Base-by-base conservation (phyloP, 2,113 vertebrate species). In the Coturnix japonica region DNA sequence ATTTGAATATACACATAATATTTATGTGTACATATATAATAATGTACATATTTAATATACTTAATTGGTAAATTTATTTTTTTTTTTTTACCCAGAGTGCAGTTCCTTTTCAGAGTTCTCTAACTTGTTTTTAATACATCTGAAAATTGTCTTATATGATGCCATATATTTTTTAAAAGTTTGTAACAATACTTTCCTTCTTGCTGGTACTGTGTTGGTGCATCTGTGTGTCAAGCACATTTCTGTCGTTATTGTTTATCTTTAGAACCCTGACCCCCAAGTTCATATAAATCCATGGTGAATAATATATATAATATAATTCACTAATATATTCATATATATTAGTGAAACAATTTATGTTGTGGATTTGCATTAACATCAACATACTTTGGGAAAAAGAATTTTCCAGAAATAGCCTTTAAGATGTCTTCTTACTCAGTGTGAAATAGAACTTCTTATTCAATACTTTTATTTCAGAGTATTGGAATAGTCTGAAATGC, bases 221-320 rank as follows among this genome's bases (percentile, higher is more conserved):
- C 69, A 91, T 83, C 66, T 90, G 71, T 67, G 49, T 30, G 43
- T 70, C 57, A 90, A 51, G 66, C 25, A 74, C 22, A 37, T 74
- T 92, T 57, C 56, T 90, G 59, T 77, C 77, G 81, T 89, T 69
- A 19, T 9, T 43, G 8, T 60, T 95, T 93, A 78, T 87, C 95
- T 96, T 95, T 90, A 92, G 79, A 73, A 89, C 4, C 35, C 26
- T 43, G 33, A 66, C 91, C 44, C 85, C 86, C 21, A 35, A 28
- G 92, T 53, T 83, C 13, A 69, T 90, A 79, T 70, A 67, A 90
- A 85, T 69, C 39, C 23, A 28, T 76, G 51, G 76, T 30, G 75
- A 31, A 69, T 44, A n/a, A n/a, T n/a, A n/a, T n/a, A n/a, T n/a
- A n/a, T n/a, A n/a, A n/a, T n/a, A n/a, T n/a, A n/a, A n/a, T n/a